These are phyloP conservation scores for Platorchestia sp. DNA, from an alignment of 1,140 invertebrate genomes.

Conservation along the genomic window DNA sequence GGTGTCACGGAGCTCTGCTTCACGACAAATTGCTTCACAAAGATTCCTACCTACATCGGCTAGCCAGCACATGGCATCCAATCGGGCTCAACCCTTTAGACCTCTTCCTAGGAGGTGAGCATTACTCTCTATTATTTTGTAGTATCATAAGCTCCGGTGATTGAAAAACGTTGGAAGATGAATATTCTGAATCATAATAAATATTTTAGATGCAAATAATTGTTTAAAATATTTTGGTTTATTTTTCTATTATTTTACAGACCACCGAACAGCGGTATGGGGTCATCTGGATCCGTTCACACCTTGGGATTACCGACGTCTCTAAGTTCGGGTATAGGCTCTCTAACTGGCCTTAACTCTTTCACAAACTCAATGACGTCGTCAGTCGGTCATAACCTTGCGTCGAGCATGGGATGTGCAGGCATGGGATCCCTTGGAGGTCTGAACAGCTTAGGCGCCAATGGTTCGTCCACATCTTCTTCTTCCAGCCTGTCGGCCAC, in stretches of 20 bases:
- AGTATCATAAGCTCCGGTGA: not conserved
- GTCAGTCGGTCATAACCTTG: not conserved
- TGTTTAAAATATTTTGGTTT: not conserved
- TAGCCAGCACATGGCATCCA: not conserved
- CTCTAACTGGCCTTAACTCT: slow-evolving; percentile 7
- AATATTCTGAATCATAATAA: not conserved
- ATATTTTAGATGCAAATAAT: not conserved
- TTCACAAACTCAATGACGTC: slow-evolving; percentile 20
- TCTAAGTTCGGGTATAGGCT: slow-evolving; percentile 1
- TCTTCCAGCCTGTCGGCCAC: slow-evolving; percentile 30
- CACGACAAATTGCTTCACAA: not conserved
- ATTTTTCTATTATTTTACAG: slow-evolving; percentile 37
- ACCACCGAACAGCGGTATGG: slow-evolving; percentile 65
- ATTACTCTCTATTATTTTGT: not conserved
- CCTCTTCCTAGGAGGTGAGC: slow-evolving; percentile 44
- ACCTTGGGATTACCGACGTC: slow-evolving; percentile 49
- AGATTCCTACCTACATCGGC: not conserved
- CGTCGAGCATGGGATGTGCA: slow-evolving; percentile 19
- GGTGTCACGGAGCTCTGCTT: not conserved
- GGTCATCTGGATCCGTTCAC: slow-evolving; percentile 65
- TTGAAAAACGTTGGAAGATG: not conserved
- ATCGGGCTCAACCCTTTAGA: slow-evolving; percentile 1
- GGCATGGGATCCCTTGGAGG: slow-evolving; percentile 46
- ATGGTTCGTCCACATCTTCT: not conserved
- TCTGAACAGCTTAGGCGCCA: slow-evolving; percentile 1